Evolutionary conservation across 2,113 vertebrate species (phyloP), one percentile per base, ranked within the genome.

Genomic region (Willisornis vidua): DNA sequence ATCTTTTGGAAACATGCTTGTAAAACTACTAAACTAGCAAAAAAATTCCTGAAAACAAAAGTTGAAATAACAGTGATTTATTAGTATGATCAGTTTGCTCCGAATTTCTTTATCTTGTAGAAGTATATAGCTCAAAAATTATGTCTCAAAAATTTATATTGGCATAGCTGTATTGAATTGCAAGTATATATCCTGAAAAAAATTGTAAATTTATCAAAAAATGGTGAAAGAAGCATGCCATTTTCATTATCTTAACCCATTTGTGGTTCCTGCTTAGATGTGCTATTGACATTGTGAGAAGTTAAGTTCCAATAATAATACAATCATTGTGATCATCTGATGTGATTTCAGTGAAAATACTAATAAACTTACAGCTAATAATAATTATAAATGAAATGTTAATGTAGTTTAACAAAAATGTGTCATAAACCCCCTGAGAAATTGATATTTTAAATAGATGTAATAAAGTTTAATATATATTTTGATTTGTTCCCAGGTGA

Each of bases 151-250:
- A 85, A 51, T 62, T 28, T 61, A 8, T 43, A 16, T 33, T 83
- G 49, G 19, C 4, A 12, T 23, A 87, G 49, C 3, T 54, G 0
- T 43, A 51, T 58, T 71, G 7, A 48, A 65, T 89, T 90, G 65
- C 33, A 73, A 39, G 5, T 17, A 33, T 65, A 65, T 80, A 68
- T 2, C 29, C 41, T 51, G 18, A 86, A 73, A 66, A 75, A 13
- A 46, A 9, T 61, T 43, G 11, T 45, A 7, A 45, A 12, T 31
- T 58, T 18, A 33, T 62, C 10, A 39, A 51, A 74, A 86, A 43
- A 22, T 18, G 1, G 18, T 25, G 31, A 25, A 52, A 75, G 11
- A 52, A 5, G 19, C 2, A 8, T 24, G 2, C 1, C 1, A 24
- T 75, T 79, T 90, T 82, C 48, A 37, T 63, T 51, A 75, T 12